Evolutionary conservation across 1,140 invertebrate genomes (phyloP).

Genomic region (Caenorhabditis latens): DNA sequence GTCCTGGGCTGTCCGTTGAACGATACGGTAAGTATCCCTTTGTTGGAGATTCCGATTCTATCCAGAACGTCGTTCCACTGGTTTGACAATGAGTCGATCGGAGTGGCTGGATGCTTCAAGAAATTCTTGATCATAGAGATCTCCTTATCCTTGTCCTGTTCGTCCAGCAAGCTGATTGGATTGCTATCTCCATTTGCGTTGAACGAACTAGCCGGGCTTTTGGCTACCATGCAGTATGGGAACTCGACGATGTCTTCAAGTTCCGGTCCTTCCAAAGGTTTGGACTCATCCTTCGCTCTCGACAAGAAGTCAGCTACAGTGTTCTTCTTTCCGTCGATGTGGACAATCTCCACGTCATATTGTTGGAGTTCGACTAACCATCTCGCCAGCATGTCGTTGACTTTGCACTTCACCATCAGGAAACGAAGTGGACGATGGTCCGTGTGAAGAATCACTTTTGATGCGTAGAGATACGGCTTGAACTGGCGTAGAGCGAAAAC

Average conservation of each 20-base stretch:
- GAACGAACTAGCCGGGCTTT: background rate
- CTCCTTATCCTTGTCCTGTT: background rate
- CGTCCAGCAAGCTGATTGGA: background rate
- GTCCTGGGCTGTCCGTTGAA: background rate
- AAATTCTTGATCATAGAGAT: background rate
- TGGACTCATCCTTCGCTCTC: background rate
- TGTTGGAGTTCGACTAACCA: constrained; percentile 44
- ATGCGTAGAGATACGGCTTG: constrained; percentile 22
- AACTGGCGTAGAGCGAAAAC: constrained; percentile 5
- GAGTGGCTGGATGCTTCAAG: background rate
- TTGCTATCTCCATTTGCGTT: background rate
- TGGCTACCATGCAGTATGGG: background rate
- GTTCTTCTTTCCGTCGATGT: constrained; percentile 56
- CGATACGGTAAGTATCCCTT: background rate
- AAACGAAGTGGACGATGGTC: constrained; percentile 6
- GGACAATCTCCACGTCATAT: background rate
- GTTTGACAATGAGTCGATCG: background rate
- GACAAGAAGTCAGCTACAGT: constrained; percentile 45
- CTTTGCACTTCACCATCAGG: background rate
- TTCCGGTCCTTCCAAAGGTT: background rate
- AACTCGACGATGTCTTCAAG: constrained; percentile 21
- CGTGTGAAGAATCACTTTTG: constrained; percentile 11
- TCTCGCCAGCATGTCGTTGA: background rate
- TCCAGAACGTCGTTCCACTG: background rate
- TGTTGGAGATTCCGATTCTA: background rate